phyloP scores from a whole-genome alignment of 2,113 vertebrate genomes.

The Sphyrna mokarran region DNA sequence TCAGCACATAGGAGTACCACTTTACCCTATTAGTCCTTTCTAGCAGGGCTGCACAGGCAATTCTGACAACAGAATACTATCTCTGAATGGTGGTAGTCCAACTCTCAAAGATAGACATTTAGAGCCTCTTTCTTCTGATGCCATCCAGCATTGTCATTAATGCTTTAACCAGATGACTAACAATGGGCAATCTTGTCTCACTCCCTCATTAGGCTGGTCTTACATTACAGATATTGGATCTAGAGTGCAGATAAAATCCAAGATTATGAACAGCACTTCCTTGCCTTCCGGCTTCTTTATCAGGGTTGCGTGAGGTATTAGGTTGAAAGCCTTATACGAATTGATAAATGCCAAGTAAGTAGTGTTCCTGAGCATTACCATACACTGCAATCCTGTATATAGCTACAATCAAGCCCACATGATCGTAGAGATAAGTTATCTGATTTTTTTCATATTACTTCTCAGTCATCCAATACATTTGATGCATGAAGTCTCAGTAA shows the following conservation, averaged over 20 bases:
- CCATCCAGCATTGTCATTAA: not conserved
- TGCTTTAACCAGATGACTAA: not conserved
- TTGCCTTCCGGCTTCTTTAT: not conserved
- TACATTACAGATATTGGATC: not conserved
- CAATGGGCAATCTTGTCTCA: not conserved
- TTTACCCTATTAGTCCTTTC: not conserved
- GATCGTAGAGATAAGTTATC: constrained; percentile 9
- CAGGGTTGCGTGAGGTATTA: not conserved
- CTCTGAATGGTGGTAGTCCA: not conserved
- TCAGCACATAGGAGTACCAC: not conserved
- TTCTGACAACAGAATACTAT: not conserved
- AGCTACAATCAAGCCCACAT: not conserved
- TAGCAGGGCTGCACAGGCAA: too few species aligned
- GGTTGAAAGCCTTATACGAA: not conserved
- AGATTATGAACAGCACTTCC: not conserved
- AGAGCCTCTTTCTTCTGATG: not conserved
- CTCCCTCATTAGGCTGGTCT: not conserved
- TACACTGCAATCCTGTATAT: not conserved
- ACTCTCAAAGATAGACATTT: not conserved
- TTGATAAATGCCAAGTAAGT: not conserved
- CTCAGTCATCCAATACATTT: constrained; percentile 13
- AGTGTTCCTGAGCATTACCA: not conserved
- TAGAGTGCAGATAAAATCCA: not conserved
- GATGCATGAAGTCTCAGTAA: not conserved
- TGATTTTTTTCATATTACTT: not conserved